These are phyloP conservation scores for Cantharis rustica DNA, from an alignment of 2,888 invertebrate species.

Conservation along the genomic window DNA sequence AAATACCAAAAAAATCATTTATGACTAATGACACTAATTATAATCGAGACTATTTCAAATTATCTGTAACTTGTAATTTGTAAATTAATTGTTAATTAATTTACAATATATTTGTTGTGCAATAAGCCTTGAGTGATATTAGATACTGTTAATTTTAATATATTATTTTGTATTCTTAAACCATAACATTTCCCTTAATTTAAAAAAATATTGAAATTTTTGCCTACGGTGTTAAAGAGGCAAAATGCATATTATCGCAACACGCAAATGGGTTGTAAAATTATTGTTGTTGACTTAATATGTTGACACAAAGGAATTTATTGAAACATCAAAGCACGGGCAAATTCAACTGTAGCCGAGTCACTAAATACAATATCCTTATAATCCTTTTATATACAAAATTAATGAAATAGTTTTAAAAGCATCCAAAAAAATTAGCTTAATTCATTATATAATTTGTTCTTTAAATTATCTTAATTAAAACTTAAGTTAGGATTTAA, in stretches of 20 bases:
- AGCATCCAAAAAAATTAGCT: neutral
- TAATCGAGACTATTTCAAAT: too few species aligned
- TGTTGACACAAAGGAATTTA: neutral
- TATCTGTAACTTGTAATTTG: too few species aligned
- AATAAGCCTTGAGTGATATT: too few species aligned
- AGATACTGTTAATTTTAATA: too few species aligned
- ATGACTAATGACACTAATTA: too few species aligned
- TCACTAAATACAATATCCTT: neutral
- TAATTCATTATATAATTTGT: neutral
- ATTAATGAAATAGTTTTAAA: neutral
- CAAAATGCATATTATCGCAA: neutral
- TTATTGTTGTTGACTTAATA: neutral
- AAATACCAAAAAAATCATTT: too few species aligned
- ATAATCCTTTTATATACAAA: neutral
- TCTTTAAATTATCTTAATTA: slow-evolving; percentile 30
- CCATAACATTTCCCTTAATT: too few species aligned
- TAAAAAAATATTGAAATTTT: neutral
- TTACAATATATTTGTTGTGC: too few species aligned
- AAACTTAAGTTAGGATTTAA: slow-evolving; percentile 29
- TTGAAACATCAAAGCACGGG: neutral
- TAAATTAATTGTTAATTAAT: too few species aligned
- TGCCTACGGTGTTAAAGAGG: neutral
- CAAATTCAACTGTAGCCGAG: neutral
- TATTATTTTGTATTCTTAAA: too few species aligned
- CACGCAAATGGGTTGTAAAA: neutral